phyloP scores from a whole-genome alignment of 2,113 vertebrate species.

The Ceyx melanurus region DNA sequence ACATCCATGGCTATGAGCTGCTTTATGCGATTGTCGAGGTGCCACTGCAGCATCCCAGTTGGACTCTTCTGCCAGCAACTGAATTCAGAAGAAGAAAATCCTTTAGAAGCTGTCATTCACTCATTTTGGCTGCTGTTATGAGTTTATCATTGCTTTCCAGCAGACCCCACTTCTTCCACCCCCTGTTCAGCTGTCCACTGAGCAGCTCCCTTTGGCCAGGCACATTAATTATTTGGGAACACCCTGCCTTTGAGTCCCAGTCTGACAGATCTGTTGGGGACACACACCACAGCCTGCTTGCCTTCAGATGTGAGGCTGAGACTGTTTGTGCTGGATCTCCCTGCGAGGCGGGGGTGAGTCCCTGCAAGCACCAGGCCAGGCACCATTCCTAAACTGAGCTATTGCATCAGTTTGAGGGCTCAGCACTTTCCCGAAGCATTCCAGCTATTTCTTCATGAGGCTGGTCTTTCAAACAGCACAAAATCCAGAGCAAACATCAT shows the following conservation, averaged over 20 bases:
- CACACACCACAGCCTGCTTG: neutral
- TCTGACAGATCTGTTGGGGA: neutral
- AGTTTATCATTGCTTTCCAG: neutral
- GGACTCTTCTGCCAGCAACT: accelerated
- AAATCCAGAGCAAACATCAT: constrained; percentile 1
- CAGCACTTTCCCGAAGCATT: constrained; percentile 7
- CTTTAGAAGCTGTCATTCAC: neutral
- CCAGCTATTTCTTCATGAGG: constrained; percentile 37
- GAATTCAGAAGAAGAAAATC: neutral
- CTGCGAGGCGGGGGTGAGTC: accelerated
- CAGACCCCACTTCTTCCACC: neutral
- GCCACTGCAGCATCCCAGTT: neutral
- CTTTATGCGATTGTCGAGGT: neutral
- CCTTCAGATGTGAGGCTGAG: accelerated
- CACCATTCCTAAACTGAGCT: neutral
- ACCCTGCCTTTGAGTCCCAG: neutral
- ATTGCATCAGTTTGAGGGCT: constrained; percentile 4
- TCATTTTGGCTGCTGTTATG: accelerated
- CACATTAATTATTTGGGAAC: neutral
- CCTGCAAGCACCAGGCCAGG: neutral
- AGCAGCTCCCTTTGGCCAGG: neutral
- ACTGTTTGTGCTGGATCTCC: neutral
- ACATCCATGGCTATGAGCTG: accelerated
- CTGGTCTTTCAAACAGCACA: neutral
- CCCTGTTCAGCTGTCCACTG: neutral